phyloP scores from a whole-genome alignment of 2,113 vertebrate species.

The Pituophis catenifer region DNA sequence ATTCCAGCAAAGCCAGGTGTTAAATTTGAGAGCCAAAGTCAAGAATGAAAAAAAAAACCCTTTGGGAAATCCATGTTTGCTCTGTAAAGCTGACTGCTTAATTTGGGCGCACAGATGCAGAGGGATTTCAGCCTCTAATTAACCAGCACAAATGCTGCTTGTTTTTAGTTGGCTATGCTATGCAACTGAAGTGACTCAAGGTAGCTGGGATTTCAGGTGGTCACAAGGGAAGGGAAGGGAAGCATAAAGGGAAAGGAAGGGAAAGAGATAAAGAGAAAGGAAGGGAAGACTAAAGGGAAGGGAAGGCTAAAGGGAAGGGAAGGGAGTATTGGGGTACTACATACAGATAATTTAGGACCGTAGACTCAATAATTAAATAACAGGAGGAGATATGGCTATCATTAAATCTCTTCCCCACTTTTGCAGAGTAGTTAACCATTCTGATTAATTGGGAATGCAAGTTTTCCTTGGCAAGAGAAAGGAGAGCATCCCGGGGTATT shows the following conservation, averaged over 20 bases:
- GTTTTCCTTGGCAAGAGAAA: not conserved
- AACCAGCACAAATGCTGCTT: constrained; percentile 42
- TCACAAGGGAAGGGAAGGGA: not conserved
- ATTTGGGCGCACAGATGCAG: constrained; percentile 25
- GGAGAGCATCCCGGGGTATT: not conserved
- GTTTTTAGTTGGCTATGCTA: constrained; percentile 40
- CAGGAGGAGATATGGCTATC: not conserved
- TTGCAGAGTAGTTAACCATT: not conserved
- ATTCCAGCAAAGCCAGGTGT: constrained; percentile 54
- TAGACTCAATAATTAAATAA: not conserved
- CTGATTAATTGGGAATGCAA: fast-evolving
- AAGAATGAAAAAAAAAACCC: constrained; percentile 42
- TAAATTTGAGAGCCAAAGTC: constrained; percentile 26
- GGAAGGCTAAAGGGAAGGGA: not conserved
- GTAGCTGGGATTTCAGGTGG: constrained; percentile 47
- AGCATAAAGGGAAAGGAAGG: not conserved
- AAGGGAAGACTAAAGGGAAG: not conserved
- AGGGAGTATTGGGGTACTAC: not conserved
- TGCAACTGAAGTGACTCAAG: not conserved
- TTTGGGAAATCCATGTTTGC: constrained; percentile 29
- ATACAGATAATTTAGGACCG: not conserved
- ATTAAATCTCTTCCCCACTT: not conserved
- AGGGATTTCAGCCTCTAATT: constrained; percentile 51
- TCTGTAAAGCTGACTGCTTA: constrained; percentile 33
- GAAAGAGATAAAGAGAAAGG: not conserved